Conservation (phyloP, 2,888 invertebrate genomes). For the Euplagia quadripunctaria region DNA sequence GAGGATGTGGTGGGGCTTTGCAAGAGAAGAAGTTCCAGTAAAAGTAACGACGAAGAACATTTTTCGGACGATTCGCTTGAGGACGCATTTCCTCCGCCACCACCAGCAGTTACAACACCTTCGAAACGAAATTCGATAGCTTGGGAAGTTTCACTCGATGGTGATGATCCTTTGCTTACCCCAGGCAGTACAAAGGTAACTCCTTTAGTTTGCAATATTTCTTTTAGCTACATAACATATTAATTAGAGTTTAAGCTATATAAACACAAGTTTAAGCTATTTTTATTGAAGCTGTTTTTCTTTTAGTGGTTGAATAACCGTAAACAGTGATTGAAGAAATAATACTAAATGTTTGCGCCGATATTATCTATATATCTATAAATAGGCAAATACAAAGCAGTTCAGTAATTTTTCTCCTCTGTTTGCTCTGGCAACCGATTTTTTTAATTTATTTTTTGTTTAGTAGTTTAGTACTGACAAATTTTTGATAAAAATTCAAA, state of each 20-base stretch:
- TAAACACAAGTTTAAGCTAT: no score
- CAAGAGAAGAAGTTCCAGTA: slow-evolving; percentile 73
- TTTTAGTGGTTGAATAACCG: no score
- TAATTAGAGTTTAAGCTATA: neutral
- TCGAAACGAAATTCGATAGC: slow-evolving; percentile 94
- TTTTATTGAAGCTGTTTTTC: no score
- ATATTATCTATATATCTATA: neutral
- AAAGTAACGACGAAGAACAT: slow-evolving; percentile 85
- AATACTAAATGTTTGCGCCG: neutral
- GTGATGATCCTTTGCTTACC: slow-evolving; percentile 90
- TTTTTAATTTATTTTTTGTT: no score
- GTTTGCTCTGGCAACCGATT: neutral
- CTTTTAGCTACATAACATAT: neutral
- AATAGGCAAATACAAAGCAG: neutral
- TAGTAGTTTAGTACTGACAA: no score
- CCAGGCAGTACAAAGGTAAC: slow-evolving; percentile 90
- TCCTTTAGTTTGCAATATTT: neutral
- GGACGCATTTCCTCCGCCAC: slow-evolving; percentile 90
- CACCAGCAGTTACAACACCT: slow-evolving; percentile 85
- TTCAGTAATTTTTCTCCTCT: neutral
- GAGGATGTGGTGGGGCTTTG: slow-evolving; percentile 79
- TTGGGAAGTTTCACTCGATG: slow-evolving; percentile 95
- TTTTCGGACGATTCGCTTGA: slow-evolving; percentile 95
- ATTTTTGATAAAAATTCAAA: no score
- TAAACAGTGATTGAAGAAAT: no score